Evolutionary conservation across 2,797 vertebrate genomes (phyloP).

Genomic region (Poecile montanus): DNA sequence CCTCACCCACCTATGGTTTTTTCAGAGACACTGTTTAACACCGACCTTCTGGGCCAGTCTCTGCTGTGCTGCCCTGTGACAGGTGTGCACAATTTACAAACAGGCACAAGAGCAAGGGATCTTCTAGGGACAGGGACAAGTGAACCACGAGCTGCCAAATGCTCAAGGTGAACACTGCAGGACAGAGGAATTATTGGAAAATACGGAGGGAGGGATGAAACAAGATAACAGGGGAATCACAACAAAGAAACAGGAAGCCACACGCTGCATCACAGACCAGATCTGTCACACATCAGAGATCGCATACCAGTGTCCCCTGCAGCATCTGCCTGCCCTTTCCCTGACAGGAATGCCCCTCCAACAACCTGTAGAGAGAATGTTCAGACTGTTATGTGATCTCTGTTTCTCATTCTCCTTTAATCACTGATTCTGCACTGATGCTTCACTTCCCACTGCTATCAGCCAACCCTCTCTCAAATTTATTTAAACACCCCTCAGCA

Average conservation of each 20-base stretch:
- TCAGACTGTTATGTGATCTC: neutral
- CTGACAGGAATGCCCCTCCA: neutral
- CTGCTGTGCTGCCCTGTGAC: neutral
- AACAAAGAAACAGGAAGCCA: neutral
- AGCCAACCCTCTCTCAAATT: neutral
- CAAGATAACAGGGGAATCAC: neutral
- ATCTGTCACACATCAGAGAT: neutral
- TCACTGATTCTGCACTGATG: neutral
- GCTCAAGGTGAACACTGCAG: neutral
- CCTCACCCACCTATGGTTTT: neutral
- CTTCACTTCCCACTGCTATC: neutral
- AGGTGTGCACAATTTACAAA: neutral
- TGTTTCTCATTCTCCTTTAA: neutral
- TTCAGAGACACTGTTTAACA: neutral
- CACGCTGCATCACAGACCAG: neutral
- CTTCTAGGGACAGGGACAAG: neutral
- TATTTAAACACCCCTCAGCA: neutral
- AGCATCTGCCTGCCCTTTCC: neutral
- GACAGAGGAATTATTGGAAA: neutral
- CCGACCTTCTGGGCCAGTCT: fast-evolving
- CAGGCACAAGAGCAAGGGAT: neutral
- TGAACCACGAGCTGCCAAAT: neutral
- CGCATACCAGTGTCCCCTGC: neutral
- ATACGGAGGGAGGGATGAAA: neutral
- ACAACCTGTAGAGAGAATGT: neutral